These are phyloP conservation scores for Syngnathus rostellatus DNA, from an alignment of 2,797 vertebrate genomes.

Conservation along the genomic window DNA sequence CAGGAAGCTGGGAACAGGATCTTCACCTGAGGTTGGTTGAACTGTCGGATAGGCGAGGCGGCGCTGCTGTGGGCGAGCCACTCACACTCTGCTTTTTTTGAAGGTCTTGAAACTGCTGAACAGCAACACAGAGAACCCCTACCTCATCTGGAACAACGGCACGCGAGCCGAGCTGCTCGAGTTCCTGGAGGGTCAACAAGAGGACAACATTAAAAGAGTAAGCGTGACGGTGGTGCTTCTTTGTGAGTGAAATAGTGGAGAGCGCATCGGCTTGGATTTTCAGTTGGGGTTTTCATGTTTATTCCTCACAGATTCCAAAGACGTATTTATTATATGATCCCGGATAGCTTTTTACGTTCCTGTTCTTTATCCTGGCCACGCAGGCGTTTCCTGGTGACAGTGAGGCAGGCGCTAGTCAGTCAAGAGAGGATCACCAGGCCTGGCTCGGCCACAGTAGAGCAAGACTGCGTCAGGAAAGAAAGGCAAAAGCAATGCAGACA, in stretches of 20 bases:
- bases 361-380: too few relatives aligned
- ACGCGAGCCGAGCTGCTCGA: constrained; percentile 92
- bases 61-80: background rate
- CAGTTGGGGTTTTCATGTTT: too few relatives aligned
- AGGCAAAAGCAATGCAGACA: too few relatives aligned
- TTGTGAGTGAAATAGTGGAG: background rate
- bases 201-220: constrained; percentile 92
- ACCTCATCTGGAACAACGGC: constrained; percentile 96
- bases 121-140: constrained; percentile 94
- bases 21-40: constrained; percentile 77
- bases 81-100: constrained; percentile 9
- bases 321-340: too few relatives aligned
- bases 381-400: too few relatives aligned
- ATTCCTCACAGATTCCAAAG: too few relatives aligned
- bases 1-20: constrained; percentile 76
- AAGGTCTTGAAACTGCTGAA: constrained; percentile 95
- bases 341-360: too few relatives aligned
- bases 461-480: too few relatives aligned
- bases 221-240: constrained; percentile 15
- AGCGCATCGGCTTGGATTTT: too few relatives aligned
- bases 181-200: constrained; percentile 89
- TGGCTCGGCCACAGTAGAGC: too few relatives aligned
- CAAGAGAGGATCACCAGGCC: too few relatives aligned
- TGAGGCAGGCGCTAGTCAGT: too few relatives aligned
- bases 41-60: background rate